These are phyloP conservation scores for Pomacea maculata DNA, from an alignment of 1,140 invertebrate species.

Conservation along the genomic window DNA sequence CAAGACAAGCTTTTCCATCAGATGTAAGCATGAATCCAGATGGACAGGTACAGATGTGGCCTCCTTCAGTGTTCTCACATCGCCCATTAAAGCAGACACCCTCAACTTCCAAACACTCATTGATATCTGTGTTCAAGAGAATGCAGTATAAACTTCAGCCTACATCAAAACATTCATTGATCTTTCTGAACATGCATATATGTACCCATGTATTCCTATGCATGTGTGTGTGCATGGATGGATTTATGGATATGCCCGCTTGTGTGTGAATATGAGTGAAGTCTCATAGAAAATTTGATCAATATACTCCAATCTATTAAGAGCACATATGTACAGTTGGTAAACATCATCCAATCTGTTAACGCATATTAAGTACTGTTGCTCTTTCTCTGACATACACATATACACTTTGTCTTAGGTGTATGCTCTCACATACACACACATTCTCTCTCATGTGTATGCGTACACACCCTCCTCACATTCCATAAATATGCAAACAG, in stretches of 20 bases:
- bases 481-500: not conserved
- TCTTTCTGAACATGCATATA: not conserved
- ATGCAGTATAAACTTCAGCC: not conserved
- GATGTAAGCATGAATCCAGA: conserved; percentile 72
- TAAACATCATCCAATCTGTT: no score
- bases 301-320: no score
- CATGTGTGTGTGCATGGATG: not conserved
- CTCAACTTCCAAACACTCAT: conserved; percentile 81
- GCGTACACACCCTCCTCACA: not conserved
- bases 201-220: no score
- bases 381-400: no score
- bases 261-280: no score
- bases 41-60: conserved; percentile 63
- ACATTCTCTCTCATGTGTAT: no score
- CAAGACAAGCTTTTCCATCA: conserved; percentile 77
- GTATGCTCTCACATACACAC: no score
- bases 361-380: no score
- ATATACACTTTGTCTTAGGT: no score
- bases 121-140: conserved; percentile 71
- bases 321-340: no score
- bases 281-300: no score
- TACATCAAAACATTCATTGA: not conserved
- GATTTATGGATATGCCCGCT: no score
- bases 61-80: conserved; percentile 64
- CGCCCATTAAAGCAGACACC: conserved; percentile 84